Percentiles rank a stretch among this genome's conserved stretches.
phyloP scores from a whole-genome alignment of 2,888 invertebrate species.

The Dendrolimus houi region DNA sequence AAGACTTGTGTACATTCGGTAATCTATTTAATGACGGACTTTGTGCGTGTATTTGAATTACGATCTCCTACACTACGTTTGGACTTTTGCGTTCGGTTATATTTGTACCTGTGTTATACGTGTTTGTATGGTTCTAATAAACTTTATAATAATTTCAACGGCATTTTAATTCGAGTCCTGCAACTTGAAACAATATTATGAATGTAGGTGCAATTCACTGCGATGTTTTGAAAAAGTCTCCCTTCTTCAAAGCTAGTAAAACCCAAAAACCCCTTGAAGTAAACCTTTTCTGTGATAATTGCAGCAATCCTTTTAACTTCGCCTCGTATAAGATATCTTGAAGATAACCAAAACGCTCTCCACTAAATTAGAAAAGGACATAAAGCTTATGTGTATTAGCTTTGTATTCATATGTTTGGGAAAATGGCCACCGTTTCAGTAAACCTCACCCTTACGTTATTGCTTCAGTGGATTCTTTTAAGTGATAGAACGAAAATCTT shows the following conservation, averaged over 20 bases:
- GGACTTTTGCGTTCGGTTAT: no score
- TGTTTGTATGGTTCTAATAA: no score
- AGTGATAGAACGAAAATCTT: background rate
- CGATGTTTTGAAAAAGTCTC: no score
- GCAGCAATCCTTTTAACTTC: conserved; percentile 2
- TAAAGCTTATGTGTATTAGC: background rate
- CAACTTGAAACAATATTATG: no score
- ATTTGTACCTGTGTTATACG: no score
- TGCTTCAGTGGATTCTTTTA: background rate
- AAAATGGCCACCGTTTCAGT: background rate
- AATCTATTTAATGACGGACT: no score
- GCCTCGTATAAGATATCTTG: background rate
- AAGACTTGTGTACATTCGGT: no score
- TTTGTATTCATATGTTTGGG: background rate
- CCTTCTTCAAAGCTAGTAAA: background rate
- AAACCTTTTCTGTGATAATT: background rate
- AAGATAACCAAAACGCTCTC: background rate
- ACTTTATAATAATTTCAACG: no score
- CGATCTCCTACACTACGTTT: no score
- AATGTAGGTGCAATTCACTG: no score
- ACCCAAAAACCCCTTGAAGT: background rate
- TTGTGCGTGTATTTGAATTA: no score
- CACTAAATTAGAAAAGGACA: background rate
- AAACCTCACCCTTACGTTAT: background rate
- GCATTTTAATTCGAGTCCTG: no score